Conservation (phyloP, 1,140 invertebrate species). For the Limonius californicus region DNA sequence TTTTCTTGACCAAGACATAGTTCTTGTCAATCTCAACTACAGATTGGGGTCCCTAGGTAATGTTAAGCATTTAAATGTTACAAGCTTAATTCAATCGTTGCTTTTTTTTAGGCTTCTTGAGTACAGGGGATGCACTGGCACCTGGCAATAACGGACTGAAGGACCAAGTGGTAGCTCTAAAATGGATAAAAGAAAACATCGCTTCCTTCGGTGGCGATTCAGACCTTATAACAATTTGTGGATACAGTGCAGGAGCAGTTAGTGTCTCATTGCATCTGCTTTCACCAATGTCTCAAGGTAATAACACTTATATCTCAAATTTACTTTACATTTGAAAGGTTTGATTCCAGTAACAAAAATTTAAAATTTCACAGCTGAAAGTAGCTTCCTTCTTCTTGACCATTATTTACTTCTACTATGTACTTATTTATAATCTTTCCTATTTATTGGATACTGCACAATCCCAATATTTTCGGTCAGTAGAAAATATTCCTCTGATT, state of each 20-base stretch:
- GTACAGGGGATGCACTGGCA: constrained; percentile 51
- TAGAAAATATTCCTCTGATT: no score
- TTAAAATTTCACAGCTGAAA: no score
- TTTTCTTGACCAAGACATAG: constrained; percentile 49
- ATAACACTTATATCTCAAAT: no score
- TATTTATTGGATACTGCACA: no score
- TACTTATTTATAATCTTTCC: no score
- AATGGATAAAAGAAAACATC: constrained; percentile 63
- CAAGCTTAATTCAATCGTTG: not conserved
- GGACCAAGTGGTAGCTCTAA: constrained; percentile 59
- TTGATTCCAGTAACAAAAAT: no score
- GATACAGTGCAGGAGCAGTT: constrained; percentile 60
- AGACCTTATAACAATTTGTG: constrained; percentile 55
- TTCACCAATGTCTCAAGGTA: constrained; percentile 51
- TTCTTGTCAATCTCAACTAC: constrained; percentile 59
- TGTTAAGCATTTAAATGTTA: not conserved
- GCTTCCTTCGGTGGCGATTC: constrained; percentile 62
- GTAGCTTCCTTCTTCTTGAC: no score
- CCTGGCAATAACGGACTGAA: constrained; percentile 62
- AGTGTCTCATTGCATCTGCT: constrained; percentile 56
- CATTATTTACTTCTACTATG: no score
- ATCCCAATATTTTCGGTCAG: no score
- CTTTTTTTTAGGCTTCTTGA: constrained; percentile 52
- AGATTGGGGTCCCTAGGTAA: constrained; percentile 48
- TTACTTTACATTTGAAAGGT: no score